Conservation (phyloP, 2,797 vertebrate species). For the Anolis apletophallus region DNA sequence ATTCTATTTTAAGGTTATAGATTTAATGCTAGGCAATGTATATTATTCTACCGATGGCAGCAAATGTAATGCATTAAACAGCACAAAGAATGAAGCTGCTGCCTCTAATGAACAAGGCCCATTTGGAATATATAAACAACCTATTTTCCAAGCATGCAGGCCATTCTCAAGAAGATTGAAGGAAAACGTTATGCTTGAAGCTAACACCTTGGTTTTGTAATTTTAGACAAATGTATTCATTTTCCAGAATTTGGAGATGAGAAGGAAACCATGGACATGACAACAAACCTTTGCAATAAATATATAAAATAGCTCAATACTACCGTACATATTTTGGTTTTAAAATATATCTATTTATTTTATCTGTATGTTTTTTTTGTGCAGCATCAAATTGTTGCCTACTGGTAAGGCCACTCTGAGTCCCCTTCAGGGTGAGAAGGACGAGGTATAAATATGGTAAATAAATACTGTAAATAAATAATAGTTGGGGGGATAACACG, state of each 20-base stretch:
- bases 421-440: too few species aligned
- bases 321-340: not conserved
- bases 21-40: not conserved
- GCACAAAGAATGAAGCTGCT: not conserved
- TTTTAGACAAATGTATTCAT: not conserved
- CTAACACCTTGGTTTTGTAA: not conserved
- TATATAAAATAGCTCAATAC: not conserved
- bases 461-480: too few species aligned
- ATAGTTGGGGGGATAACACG: too few species aligned
- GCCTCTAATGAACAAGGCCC: not conserved
- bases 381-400: too few species aligned
- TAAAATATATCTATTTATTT: too few species aligned
- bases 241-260: not conserved
- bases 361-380: too few species aligned
- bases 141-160: not conserved
- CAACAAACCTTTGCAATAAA: not conserved
- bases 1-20: conserved; percentile 22
- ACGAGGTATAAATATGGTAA: too few species aligned
- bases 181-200: not conserved
- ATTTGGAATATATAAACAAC: conserved; percentile 7
- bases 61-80: not conserved
- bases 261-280: not conserved
- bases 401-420: too few species aligned
- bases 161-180: not conserved
- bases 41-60: not conserved